phyloP scores from a whole-genome alignment of 2,113 vertebrate species.

The Oreocharis arfaki region DNA sequence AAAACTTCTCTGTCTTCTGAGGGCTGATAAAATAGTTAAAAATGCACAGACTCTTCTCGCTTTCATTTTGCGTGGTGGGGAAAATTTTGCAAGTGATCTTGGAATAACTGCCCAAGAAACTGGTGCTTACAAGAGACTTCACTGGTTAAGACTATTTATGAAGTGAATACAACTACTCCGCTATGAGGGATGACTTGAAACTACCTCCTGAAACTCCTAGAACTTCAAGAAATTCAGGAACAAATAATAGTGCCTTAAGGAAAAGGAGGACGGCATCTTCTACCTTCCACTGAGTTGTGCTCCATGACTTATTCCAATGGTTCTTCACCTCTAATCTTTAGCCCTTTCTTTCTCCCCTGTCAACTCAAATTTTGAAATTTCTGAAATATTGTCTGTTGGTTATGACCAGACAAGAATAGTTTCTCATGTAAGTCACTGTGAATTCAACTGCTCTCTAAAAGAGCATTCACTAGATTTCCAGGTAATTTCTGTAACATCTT shows the following conservation, averaged over 20 bases:
- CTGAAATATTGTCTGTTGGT: neutral
- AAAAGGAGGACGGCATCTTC: neutral
- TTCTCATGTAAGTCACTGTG: neutral
- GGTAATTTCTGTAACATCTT: neutral
- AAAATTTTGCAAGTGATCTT: neutral
- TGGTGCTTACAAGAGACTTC: neutral
- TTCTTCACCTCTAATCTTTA: neutral
- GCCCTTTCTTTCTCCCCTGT: neutral
- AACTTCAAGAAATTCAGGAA: neutral
- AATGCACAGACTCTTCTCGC: neutral
- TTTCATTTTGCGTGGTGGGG: neutral
- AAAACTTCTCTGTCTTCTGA: neutral
- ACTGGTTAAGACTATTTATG: neutral
- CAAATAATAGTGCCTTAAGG: neutral
- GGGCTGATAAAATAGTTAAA: neutral
- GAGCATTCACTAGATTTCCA: neutral
- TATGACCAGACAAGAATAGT: neutral
- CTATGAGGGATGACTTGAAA: neutral
- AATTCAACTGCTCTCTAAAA: neutral
- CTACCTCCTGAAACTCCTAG: neutral
- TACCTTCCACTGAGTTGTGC: neutral
- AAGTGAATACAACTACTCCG: neutral
- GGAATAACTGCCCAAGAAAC: neutral
- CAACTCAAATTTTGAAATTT: neutral
- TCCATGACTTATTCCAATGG: neutral